These are phyloP conservation scores for Caenorhabditis wallacei DNA, from an alignment of 2,888 invertebrate species.

Conservation along the genomic window DNA sequence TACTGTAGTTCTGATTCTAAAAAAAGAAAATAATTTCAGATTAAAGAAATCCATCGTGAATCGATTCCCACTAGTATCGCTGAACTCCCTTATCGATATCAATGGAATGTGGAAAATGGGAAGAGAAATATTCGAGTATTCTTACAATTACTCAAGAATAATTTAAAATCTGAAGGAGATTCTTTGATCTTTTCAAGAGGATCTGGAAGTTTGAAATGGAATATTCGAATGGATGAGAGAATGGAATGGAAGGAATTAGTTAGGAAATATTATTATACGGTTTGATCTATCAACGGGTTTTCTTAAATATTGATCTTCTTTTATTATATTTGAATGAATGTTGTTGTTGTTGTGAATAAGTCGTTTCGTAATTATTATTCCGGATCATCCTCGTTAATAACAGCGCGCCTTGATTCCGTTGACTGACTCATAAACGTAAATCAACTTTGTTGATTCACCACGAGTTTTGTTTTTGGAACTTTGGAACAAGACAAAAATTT, in stretches of 20 bases:
- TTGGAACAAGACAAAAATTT: no score
- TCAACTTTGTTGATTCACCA: no score
- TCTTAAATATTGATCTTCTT: no score
- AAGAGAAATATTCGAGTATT: conserved; percentile 1
- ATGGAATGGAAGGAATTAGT: not conserved
- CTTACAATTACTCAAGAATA: not conserved
- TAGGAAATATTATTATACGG: no score
- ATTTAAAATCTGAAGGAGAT: conserved; percentile 2
- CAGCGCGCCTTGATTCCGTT: no score
- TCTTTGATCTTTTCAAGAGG: conserved; percentile 3
- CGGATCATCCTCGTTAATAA: no score
- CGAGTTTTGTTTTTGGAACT: no score
- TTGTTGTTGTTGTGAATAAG: no score
- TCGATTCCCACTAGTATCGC: not conserved
- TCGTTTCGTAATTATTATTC: no score
- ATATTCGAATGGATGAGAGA: not conserved
- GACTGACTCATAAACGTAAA: no score
- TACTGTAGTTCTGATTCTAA: not conserved
- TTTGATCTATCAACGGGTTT: no score
- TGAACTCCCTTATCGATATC: not conserved
- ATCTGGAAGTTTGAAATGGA: conserved; percentile 3
- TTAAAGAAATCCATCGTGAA: conserved; percentile 15
- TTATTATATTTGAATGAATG: no score
- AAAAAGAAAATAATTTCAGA: not conserved
- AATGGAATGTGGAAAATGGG: conserved; percentile 5